phyloP scores from a whole-genome alignment of 2,888 invertebrate species.

The Mongoloraphidia duomilia region DNA sequence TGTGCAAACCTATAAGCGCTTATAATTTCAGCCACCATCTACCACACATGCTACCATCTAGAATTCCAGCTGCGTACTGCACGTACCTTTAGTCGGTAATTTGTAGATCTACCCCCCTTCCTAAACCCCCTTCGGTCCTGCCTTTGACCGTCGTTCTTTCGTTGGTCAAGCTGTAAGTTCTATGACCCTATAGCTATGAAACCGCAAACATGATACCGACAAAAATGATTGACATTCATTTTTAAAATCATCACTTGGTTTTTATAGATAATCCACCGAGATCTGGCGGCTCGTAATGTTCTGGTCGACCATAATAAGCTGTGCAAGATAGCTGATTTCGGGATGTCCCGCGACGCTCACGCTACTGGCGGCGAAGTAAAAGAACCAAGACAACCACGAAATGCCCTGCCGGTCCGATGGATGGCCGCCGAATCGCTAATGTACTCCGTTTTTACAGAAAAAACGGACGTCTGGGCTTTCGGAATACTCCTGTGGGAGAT shows the following conservation, averaged over 20 bases:
- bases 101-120: no score
- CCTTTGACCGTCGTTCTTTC: no score
- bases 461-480: conserved; percentile 78
- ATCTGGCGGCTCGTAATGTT: conserved; percentile 70
- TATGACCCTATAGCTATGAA: no score
- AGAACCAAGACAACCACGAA: conserved; percentile 32
- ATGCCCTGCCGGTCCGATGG: conserved; percentile 61
- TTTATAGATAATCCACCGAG: conserved; percentile 68
- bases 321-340: conserved; percentile 81
- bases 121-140: no score
- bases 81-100: no score
- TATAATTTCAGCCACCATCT: no score
- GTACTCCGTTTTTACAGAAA: conserved; percentile 64
- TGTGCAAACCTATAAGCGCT: no score
- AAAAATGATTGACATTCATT: no score
- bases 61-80: no score
- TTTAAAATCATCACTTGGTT: not conserved
- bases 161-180: no score
- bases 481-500: conserved; percentile 81
- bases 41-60: no score
- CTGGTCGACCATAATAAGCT: conserved; percentile 72
- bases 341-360: conserved; percentile 58
- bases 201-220: no score
- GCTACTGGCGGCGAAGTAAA: conserved; percentile 32
- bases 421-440: conserved; percentile 76